Percentiles rank a stretch among this genome's conserved stretches.
Evolutionary conservation across 2,888 invertebrate genomes (phyloP).

Genomic region (Mimas tiliae): DNA sequence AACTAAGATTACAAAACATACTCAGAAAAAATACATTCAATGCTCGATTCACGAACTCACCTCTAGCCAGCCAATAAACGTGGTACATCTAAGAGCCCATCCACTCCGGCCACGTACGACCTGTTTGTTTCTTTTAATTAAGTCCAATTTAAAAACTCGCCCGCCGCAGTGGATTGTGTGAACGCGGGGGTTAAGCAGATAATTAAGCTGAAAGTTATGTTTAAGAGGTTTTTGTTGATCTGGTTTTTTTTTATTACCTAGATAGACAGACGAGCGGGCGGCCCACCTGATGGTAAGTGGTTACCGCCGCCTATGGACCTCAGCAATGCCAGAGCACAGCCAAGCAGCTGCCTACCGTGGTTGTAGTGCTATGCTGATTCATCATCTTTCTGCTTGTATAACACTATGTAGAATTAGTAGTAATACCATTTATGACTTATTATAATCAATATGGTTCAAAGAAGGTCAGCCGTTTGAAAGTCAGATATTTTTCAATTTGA

Average conservation of each 20-base stretch:
- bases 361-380: not conserved
- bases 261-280: no score
- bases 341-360: no score
- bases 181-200: constrained; percentile 16
- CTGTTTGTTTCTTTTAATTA: constrained; percentile 66
- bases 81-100: constrained; percentile 1
- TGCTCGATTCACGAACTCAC: not conserved
- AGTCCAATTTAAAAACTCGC: constrained; percentile 59
- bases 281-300: no score
- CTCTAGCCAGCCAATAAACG: constrained; percentile 11
- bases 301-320: no score
- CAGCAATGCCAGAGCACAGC: no score
- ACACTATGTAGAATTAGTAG: not conserved
- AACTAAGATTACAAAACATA: no score
- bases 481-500: no score
- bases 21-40: constrained; percentile 1
- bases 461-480: no score
- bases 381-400: not conserved
- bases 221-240: constrained; percentile 6
- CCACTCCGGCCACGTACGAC: constrained; percentile 15
- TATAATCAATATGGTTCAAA: no score
- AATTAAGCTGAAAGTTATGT: constrained; percentile 16
- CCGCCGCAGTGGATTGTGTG: constrained; percentile 5
- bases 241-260: no score
- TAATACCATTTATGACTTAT: not conserved